A percentile compares a stretch with the other conserved stretches of the same genome.
Conservation (phyloP, 2,797 vertebrate genomes). For the Menidia menidia region DNA sequence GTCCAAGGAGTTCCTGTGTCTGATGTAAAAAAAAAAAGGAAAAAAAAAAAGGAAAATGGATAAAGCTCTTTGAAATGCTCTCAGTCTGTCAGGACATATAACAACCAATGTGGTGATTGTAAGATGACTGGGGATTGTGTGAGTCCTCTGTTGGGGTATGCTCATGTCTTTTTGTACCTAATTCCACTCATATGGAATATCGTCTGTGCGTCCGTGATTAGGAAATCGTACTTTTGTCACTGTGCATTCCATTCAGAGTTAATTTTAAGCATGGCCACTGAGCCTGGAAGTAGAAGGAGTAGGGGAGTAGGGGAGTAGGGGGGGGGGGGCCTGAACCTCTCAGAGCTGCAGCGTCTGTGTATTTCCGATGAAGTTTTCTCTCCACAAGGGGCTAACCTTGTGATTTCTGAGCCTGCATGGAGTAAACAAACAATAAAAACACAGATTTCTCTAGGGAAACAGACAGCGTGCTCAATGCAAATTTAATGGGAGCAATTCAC, state of each 20-base stretch:
- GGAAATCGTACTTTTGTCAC: conserved; percentile 15
- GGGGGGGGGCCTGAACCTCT: neutral
- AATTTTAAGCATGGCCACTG: neutral
- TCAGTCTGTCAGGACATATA: conserved; percentile 29
- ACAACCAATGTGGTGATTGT: conserved; percentile 6
- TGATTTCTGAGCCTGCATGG: conserved; percentile 29
- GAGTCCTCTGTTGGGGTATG: neutral
- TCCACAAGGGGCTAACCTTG: conserved; percentile 5
- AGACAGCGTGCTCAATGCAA: conserved; percentile 28
- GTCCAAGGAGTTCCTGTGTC: conserved; percentile 37
- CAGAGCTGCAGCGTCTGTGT: conserved; percentile 30
- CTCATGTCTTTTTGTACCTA: conserved; percentile 14
- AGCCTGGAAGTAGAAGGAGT: neutral
- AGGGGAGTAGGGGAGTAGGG: too few species aligned
- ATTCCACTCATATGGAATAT: conserved; percentile 7
- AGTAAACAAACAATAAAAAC: neutral
- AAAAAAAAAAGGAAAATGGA: conserved; percentile 2
- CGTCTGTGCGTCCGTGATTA: conserved; percentile 32
- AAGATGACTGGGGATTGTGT: neutral
- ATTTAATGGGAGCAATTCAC: conserved; percentile 26
- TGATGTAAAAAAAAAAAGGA: conserved; percentile 24
- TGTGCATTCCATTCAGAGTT: neutral
- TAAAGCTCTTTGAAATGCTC: conserved; percentile 29
- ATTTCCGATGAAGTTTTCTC: conserved; percentile 36
- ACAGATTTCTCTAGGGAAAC: neutral